Percentiles rank a stretch among this genome's conserved stretches.
phyloP scores from a whole-genome alignment of 2,888 invertebrate genomes.

The Erebia aethiops region DNA sequence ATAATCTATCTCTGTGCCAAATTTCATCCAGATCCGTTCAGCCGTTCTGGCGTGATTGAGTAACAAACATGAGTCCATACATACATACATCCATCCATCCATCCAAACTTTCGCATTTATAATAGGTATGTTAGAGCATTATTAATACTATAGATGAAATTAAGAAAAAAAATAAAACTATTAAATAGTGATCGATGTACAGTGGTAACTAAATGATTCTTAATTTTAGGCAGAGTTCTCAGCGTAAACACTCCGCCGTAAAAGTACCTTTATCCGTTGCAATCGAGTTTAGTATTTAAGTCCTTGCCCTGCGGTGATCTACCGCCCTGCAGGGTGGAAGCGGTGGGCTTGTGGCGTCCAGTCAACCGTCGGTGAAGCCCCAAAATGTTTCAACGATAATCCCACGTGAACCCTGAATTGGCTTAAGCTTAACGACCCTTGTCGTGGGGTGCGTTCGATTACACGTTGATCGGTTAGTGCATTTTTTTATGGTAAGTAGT shows the following conservation, averaged over 20 bases:
- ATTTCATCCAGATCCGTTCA: too few relatives aligned
- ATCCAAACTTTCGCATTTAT: too few relatives aligned
- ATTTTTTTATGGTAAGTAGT: not conserved
- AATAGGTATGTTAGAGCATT: too few relatives aligned
- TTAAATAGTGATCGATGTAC: too few relatives aligned
- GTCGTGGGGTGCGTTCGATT: conserved; percentile 8
- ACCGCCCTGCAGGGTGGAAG: conserved; percentile 13
- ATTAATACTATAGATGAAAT: too few relatives aligned
- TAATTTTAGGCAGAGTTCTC: too few relatives aligned
- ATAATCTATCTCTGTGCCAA: too few relatives aligned
- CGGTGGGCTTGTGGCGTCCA: conserved; percentile 24
- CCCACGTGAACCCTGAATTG: conserved; percentile 24
- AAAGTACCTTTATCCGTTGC: not conserved
- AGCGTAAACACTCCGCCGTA: not conserved
- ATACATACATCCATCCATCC: too few relatives aligned
- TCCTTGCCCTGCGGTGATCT: conserved; percentile 14
- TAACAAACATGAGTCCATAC: too few relatives aligned
- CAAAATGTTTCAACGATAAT: conserved; percentile 34
- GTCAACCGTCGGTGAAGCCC: conserved; percentile 22
- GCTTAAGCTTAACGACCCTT: conserved; percentile 17
- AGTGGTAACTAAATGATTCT: too few relatives aligned
- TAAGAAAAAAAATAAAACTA: too few relatives aligned
- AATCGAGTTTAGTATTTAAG: conserved; percentile 14
- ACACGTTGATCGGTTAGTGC: conserved; percentile 8
- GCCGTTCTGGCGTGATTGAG: too few relatives aligned